Percentiles rank a stretch among this genome's conserved stretches.
phyloP scores from a whole-genome alignment of 2,888 invertebrate genomes.

The Silvanus unidentatus region DNA sequence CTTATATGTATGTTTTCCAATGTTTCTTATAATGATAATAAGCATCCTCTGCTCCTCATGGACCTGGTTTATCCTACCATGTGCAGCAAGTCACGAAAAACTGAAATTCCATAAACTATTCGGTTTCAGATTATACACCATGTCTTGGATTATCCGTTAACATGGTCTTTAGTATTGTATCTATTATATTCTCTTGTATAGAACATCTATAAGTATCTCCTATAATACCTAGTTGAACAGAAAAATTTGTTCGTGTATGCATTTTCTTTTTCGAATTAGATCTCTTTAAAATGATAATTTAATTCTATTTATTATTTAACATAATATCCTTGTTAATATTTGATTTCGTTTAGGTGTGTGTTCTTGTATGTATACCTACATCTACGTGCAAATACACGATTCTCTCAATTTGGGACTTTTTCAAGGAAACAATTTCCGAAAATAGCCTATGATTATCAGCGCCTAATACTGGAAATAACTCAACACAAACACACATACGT shows the following conservation, averaged over 20 bases:
- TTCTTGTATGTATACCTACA: too few relatives aligned
- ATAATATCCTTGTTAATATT: background rate
- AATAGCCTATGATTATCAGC: too few relatives aligned
- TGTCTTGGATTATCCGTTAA: slow-evolving; percentile 23
- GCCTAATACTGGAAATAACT: too few relatives aligned
- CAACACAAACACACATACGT: background rate
- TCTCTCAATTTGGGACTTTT: too few relatives aligned
- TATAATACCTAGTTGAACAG: background rate
- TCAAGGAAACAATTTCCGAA: too few relatives aligned
- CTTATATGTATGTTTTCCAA: too few relatives aligned
- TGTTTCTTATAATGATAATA: too few relatives aligned
- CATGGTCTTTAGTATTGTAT: slow-evolving; percentile 8
- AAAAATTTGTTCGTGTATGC: slow-evolving; percentile 23
- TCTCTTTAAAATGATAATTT: slow-evolving; percentile 27
- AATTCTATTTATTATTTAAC: slow-evolving; percentile 26
- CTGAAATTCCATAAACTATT: slow-evolving; percentile 23
- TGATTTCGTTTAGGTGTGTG: too few relatives aligned
- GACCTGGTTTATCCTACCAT: slow-evolving; percentile 7
- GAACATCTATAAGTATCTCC: too few relatives aligned
- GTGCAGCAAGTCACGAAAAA: slow-evolving; percentile 22
- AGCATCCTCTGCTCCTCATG: background rate
- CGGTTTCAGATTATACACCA: slow-evolving; percentile 23
- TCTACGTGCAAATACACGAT: too few relatives aligned
- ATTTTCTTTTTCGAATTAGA: slow-evolving; percentile 21
- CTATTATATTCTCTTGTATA: too few relatives aligned